Percentiles rank a stretch among this genome's conserved stretches.
phyloP scores from a whole-genome alignment of 2,888 invertebrate genomes.

The Phaedon cochleariae region DNA sequence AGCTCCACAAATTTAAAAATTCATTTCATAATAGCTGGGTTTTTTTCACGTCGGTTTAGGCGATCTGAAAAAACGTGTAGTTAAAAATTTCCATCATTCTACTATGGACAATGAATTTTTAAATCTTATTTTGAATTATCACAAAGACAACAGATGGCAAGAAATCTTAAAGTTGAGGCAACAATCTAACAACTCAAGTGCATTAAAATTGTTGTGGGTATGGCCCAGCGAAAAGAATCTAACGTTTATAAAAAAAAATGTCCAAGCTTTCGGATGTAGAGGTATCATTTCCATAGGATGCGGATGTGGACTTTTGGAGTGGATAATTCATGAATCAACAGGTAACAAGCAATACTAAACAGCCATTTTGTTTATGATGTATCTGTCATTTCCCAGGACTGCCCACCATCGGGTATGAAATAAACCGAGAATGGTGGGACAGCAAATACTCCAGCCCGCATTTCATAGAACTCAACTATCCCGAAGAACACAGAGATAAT shows the following conservation, averaged over 20 bases:
- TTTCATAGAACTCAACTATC: constrained; percentile 72
- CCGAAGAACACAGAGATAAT: constrained; percentile 50
- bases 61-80: too few species aligned
- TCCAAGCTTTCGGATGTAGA: constrained; percentile 62
- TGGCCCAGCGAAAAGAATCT: constrained; percentile 76
- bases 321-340: constrained; percentile 74
- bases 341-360: too few species aligned
- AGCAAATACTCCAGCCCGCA: constrained; percentile 77
- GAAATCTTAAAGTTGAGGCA: constrained; percentile 62
- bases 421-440: constrained; percentile 84
- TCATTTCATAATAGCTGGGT: too few species aligned
- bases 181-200: constrained; percentile 61
- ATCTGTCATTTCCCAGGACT: constrained; percentile 45
- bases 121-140: constrained; percentile 59
- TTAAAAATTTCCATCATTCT: too few species aligned
- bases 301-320: constrained; percentile 83
- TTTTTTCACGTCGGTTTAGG: too few species aligned
- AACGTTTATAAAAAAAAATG: constrained; percentile 64
- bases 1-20: too few species aligned
- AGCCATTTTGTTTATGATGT: too few species aligned
- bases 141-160: constrained; percentile 61
- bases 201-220: constrained; percentile 72
- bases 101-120: constrained; percentile 52
- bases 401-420: constrained; percentile 74
- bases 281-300: constrained; percentile 78